Base-by-base conservation (phyloP, 2,888 invertebrate species). In the Herminia tarsipennalis region DNA sequence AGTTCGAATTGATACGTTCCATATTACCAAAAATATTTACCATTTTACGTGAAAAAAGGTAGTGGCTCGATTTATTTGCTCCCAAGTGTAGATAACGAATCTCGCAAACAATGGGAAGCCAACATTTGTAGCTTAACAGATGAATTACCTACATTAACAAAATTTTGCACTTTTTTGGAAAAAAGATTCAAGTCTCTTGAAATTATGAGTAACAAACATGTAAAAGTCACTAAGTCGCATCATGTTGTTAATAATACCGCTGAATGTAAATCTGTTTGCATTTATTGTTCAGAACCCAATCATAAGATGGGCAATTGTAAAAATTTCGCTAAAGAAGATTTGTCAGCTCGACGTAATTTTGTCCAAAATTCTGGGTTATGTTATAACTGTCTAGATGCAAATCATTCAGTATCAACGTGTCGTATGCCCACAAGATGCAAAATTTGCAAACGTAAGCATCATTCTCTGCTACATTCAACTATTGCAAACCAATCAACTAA, bases 401-500 rank as follows among this genome's bases (percentile, higher is more conserved):
- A 22, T 22, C 34, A 34, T 22, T 22, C 34, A 3, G 34, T 34
- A 17, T 14, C 8, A 8, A 2, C 16, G 5, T 34, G 34, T 13
- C 20, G 13, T 13, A 2, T 22, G 22, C 2, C 34, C 13, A 22
- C 34, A 8, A 20, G 21, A 1, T 21, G 21, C 22, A 10, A 6
- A 3, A 9, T 34, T 8, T 34, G 34, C 22, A 22, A 22, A 20
- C 21, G 12, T 5, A 34, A 34, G 9, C 34, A 34, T 13, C 22
- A 34, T 6, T 13, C 34, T n/a, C 13, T 34, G 8, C 10, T 34
- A 9, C 34, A 34, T 34, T 13, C 34, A 8, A 34, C 12, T n/a
- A 9, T 9, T 3, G n/a, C 9, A n/a, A 24, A 24, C 9, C 24
- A 24, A 24, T 9, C n/a, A 9, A 8, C 24, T 1, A 24, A n/a